These are phyloP conservation scores for Neosalanx taihuensis DNA, from an alignment of 2,797 vertebrate genomes.

Conservation along the genomic window DNA sequence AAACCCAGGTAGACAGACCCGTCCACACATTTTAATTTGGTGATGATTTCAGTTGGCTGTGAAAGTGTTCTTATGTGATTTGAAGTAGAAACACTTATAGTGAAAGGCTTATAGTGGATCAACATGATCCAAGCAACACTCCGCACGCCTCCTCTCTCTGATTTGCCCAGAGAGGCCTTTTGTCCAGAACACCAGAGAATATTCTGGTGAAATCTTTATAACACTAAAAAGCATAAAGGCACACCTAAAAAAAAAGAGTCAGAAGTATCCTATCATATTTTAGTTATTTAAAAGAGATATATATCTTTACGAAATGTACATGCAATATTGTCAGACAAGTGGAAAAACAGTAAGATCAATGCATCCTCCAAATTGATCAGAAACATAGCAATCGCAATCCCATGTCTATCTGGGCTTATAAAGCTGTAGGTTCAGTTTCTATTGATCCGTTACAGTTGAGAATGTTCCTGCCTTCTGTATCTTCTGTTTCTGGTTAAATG, in stretches of 20 bases:
- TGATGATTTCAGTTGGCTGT: background rate
- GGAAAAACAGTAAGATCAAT: background rate
- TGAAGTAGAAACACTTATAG: background rate
- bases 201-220: background rate
- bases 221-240: no score
- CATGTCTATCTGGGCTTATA: background rate
- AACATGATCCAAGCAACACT: background rate
- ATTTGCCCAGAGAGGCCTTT: background rate
- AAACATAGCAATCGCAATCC: background rate
- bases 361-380: conserved; percentile 1
- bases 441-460: conserved; percentile 46
- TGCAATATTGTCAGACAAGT: background rate
- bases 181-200: background rate
- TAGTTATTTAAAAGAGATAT: background rate
- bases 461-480: conserved; percentile 28
- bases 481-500: conserved; percentile 27
- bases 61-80: background rate
- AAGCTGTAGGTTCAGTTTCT: conserved; percentile 47
- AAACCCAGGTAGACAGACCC: background rate
- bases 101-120: background rate
- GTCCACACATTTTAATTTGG: background rate
- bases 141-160: background rate
- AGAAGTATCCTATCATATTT: no score
- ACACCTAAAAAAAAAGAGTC: no score
- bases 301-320: background rate